Base-by-base conservation (phyloP, 1,140 invertebrate genomes). In the Carposina sasakii region DNA sequence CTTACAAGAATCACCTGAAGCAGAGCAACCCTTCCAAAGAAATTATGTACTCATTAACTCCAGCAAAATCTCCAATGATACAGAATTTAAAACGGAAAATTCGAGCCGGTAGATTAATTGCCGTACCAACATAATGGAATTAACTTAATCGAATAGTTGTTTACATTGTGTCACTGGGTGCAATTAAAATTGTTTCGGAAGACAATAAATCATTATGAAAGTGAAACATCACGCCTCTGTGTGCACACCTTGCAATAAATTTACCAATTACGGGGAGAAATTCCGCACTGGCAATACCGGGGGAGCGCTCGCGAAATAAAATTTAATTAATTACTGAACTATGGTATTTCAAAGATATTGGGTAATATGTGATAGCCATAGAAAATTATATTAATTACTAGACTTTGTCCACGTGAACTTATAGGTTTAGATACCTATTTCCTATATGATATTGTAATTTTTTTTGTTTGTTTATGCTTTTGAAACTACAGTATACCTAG, bases 131-230 rank as follows among this genome's bases (percentile, higher is more conserved):
- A 69, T 73, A 81, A 82, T 76, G 67, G 74, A 75, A 83, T 83
- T 76, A 77, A 76, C 71, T 76, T 81, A 83, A 83, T 83, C 79
- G 76, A 81, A 83, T 83, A 83, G 76, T 83, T 83, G 79, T 83
- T 81, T 83, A 81, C 79, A 81, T 61, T 57, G 75, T 83, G 79
- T 83, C 79, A 83, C 74, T 76, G 68, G 52, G 51, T 66, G 76
- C 79, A 83, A 83, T 83, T 83, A 81, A 83, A 83, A 83, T 83
- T 83, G 79, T 83, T 83, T 72, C 70, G 56, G 63, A 63, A 73
- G 74, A 71, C 65, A 54, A 79, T 83, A 83, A 83, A 83, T 83
- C 79, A 83, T 81, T 81, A 66, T 55, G 70, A 77, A 79, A 83
- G 77, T 83, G 79, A 83, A 83, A 79, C 79, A 81, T 83, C 79